These are phyloP conservation scores for Abscondita cerata DNA, from an alignment of 2,888 invertebrate species.

Conservation along the genomic window DNA sequence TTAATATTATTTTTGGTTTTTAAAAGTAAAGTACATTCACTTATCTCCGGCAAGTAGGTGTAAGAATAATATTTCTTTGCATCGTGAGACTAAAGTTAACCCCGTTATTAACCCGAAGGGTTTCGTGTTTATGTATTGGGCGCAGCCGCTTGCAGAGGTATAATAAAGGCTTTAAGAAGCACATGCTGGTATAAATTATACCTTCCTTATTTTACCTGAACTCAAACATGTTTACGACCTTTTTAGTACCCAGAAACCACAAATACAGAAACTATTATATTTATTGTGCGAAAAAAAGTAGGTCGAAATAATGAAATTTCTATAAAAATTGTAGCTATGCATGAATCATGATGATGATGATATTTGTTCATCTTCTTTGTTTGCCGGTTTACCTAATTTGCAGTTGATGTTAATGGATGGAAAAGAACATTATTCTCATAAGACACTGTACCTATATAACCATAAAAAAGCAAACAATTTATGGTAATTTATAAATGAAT, in stretches of 20 bases:
- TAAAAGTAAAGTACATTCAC: too few relatives aligned
- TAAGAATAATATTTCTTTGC: slow-evolving; percentile 21
- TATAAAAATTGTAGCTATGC: too few relatives aligned
- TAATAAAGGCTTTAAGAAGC: slow-evolving; percentile 10
- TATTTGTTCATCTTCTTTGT: too few relatives aligned
- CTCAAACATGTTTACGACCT: neutral
- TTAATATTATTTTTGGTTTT: too few relatives aligned
- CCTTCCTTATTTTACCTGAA: slow-evolving; percentile 14
- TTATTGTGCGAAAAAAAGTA: too few relatives aligned
- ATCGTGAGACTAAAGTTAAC: slow-evolving; percentile 15
- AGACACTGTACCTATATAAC: neutral
- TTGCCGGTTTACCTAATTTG: too few relatives aligned
- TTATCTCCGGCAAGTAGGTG: slow-evolving; percentile 13
- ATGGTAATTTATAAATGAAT: slow-evolving; percentile 23
- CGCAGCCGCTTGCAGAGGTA: slow-evolving; percentile 12
- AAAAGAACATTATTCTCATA: slow-evolving; percentile 11
- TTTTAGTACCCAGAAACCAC: too few relatives aligned
- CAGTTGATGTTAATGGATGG: too few relatives aligned
- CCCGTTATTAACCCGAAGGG: slow-evolving; percentile 21
- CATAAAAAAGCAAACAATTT: slow-evolving; percentile 10
- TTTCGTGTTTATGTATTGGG: slow-evolving; percentile 17
- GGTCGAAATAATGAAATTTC: too few relatives aligned
- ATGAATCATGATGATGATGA: too few relatives aligned
- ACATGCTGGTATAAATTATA: slow-evolving; percentile 12
- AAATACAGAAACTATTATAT: too few relatives aligned